phyloP scores from a whole-genome alignment of 2,888 invertebrate species.

The Brenthis daphne region DNA sequence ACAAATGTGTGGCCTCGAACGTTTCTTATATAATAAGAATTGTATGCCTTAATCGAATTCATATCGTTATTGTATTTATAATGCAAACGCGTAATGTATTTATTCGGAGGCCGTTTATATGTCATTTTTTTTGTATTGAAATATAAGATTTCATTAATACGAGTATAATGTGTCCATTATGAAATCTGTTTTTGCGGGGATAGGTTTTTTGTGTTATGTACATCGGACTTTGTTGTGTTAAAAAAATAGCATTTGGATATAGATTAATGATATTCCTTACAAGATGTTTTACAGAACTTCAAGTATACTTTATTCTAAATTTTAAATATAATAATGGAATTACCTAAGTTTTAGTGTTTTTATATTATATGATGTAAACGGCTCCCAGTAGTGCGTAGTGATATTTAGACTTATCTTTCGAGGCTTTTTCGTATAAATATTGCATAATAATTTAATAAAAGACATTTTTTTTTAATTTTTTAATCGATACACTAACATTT shows the following conservation, averaged over 20 bases:
- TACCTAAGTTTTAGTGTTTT: not conserved
- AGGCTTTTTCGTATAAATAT: conserved; percentile 64
- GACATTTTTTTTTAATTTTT: conserved; percentile 57
- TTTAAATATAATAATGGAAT: too few relatives aligned
- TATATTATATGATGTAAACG: conserved; percentile 28
- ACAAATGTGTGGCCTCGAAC: conserved; percentile 20
- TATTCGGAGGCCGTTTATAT: conserved; percentile 36
- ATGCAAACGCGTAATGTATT: conserved; percentile 55
- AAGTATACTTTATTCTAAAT: too few relatives aligned
- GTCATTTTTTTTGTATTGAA: not conserved
- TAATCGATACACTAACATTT: conserved; percentile 31
- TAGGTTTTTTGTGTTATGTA: not conserved
- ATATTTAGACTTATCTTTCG: conserved; percentile 63
- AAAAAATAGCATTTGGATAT: not conserved
- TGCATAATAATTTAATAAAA: conserved; percentile 50
- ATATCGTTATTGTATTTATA: conserved; percentile 80
- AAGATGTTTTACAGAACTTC: not conserved
- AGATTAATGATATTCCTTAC: not conserved
- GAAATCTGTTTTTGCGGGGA: not conserved
- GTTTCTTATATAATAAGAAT: conserved; percentile 79
- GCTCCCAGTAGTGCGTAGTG: conserved; percentile 53
- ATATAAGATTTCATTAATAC: too few relatives aligned
- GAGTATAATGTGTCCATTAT: too few relatives aligned
- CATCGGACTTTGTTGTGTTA: not conserved
- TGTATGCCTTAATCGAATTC: conserved; percentile 77